Evolutionary conservation across 2,888 invertebrate genomes (phyloP).

Genomic region (Drosophila tripunctata): DNA sequence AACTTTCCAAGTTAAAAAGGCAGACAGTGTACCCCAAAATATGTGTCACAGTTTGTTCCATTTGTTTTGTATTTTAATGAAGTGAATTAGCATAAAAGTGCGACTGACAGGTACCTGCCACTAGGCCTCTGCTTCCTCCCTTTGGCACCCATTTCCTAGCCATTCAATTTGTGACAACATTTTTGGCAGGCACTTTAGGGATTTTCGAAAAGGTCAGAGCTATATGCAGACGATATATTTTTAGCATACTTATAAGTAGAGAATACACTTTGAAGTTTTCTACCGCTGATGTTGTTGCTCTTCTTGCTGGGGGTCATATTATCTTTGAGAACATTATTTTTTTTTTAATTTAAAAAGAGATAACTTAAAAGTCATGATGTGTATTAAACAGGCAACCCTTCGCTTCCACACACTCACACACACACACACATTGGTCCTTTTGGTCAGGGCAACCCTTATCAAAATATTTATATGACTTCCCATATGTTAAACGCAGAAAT

Average conservation of each 20-base stretch:
- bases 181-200: constrained; percentile 72
- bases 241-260: constrained; percentile 21
- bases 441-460: constrained; percentile 78
- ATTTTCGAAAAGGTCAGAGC: constrained; percentile 63
- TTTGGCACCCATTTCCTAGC: constrained; percentile 8
- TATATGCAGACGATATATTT: constrained; percentile 25
- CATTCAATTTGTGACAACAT: constrained; percentile 73
- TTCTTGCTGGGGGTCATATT: constrained; percentile 32
- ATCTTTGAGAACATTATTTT: constrained; percentile 32
- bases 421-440: constrained; percentile 39
- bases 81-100: constrained; percentile 76
- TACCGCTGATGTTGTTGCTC: neutral
- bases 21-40: constrained; percentile 40
- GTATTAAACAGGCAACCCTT: constrained; percentile 65
- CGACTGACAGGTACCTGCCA: constrained; percentile 55
- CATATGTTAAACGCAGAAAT: constrained; percentile 71
- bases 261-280: constrained; percentile 65
- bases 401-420: constrained; percentile 22
- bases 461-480: constrained; percentile 79
- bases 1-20: constrained; percentile 13
- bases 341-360: constrained; percentile 68
- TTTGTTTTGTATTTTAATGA: constrained; percentile 74
- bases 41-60: constrained; percentile 60
- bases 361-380: constrained; percentile 81
- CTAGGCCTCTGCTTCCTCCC: neutral